Evolutionary conservation across 2,888 invertebrate species (phyloP).

Genomic region (Eupithecia inturbata): DNA sequence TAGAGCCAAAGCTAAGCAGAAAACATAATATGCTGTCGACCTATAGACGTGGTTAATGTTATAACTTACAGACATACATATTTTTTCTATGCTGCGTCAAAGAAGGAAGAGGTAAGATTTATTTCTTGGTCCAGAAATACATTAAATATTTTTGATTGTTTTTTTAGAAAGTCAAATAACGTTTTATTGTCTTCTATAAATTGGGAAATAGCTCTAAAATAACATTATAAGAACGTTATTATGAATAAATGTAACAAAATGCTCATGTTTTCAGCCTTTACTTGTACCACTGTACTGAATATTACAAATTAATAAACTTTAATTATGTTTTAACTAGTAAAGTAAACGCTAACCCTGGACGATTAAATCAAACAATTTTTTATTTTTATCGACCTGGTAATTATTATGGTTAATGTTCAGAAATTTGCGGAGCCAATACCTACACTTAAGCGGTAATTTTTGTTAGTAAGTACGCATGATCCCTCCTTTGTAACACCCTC

Average conservation of each 20-base stretch:
- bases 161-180: background rate
- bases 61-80: background rate
- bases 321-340: no score
- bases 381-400: constrained; percentile 86
- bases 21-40: background rate
- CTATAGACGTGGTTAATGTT: background rate
- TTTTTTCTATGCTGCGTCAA: constrained; percentile 42
- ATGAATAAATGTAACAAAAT: no score
- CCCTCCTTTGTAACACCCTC: background rate
- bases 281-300: no score
- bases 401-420: constrained; percentile 90
- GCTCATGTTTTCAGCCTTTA: no score
- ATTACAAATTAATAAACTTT: no score
- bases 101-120: constrained; percentile 77
- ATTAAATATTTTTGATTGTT: background rate
- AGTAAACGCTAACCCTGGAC: constrained; percentile 84
- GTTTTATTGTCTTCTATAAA: background rate
- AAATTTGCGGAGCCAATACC: constrained; percentile 92
- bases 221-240: background rate
- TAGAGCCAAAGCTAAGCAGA: background rate
- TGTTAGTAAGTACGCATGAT: no score
- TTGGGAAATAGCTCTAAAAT: background rate
- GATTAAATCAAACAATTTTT: constrained; percentile 86
- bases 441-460: no score
- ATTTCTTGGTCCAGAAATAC: no score